A percentile compares a stretch with the other conserved stretches of the same genome.
phyloP scores from a whole-genome alignment of 2,113 vertebrate species.

The Amphiprion percula region DNA sequence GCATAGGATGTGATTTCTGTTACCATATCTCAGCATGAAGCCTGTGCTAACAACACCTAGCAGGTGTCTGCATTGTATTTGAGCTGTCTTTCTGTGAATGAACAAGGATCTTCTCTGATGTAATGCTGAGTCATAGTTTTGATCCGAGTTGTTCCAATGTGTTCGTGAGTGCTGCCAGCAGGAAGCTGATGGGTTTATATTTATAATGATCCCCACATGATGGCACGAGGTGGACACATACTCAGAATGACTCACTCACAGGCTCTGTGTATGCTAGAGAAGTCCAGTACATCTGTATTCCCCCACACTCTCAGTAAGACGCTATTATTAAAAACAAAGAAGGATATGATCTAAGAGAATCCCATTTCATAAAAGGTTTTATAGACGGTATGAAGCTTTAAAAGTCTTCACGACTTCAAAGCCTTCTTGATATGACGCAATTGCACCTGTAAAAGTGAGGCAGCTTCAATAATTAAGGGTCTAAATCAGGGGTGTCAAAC shows the following conservation, averaged over 20 bases:
- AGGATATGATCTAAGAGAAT: background rate
- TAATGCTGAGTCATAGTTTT: slow-evolving; percentile 52
- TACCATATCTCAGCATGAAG: background rate
- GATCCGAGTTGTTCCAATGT: slow-evolving; percentile 24
- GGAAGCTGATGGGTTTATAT: slow-evolving; percentile 39
- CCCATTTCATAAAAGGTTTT: background rate
- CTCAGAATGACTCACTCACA: slow-evolving; percentile 30
- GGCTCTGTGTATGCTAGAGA: background rate
- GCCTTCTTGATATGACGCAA: background rate
- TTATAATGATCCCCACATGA: slow-evolving; percentile 22
- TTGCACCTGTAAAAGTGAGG: background rate
- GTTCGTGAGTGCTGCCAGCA: slow-evolving; percentile 11
- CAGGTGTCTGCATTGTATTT: background rate
- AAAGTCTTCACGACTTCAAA: background rate
- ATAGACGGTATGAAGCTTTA: background rate
- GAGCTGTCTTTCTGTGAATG: slow-evolving; percentile 56
- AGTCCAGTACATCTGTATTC: background rate
- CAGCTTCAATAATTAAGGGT: background rate
- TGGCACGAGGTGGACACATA: slow-evolving; percentile 1
- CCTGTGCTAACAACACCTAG: background rate
- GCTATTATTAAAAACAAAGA: background rate
- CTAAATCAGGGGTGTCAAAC: too few relatives aligned
- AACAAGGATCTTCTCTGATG: slow-evolving; percentile 39
- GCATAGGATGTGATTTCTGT: too few relatives aligned
- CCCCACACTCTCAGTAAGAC: background rate